Evolutionary conservation across 2,113 vertebrate species (phyloP), one percentile per base, ranked within the genome.

Genomic region (Calidris pugnax): DNA sequence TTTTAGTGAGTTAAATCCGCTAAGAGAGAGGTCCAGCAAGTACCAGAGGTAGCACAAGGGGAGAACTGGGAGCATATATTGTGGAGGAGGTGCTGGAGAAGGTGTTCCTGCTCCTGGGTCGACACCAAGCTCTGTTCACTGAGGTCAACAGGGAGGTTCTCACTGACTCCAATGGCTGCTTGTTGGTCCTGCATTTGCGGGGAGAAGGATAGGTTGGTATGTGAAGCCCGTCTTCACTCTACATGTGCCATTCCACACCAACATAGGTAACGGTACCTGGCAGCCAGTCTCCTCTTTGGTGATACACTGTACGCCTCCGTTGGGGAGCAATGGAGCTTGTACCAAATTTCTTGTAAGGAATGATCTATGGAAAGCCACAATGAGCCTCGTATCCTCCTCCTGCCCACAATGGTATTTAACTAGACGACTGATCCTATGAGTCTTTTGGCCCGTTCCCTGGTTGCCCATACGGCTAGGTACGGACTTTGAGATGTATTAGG

Each of bases 221-320:
- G 5, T 35, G 51, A 90, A 81, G 32, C 13, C 27, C 53, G 28
- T 7, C 56, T 56, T 59, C 5, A 7, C 14, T 60, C 64, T 56
- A 15, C 1, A 0, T 4, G 22, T 45, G 51, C 32, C 66, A 62
- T 26, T 7, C 24, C 55, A 41, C 11, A 3, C 6, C 10, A 32
- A 4, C 0, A 0, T 6, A 60, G 33, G 26, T 33, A 51, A 51
- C 3, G 30, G 14, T 12, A 27, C 0, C 1, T 17, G 35, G 21
- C 33, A 79, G 16, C 9, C 56, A 35, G 26, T 20, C 27, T 60
- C 21, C 35, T 75, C 48, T 78, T 59, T 9, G 15, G 23, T 1
- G 1, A 18, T 22, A 41, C 9, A 7, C 33, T 45, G n/a, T 4
- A 39, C 8, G 5, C 23, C 32, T 67, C 21, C 21, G 0, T 21